Percentiles rank a stretch among this genome's conserved stretches.
These are phyloP conservation scores for Phymatocera aterrima DNA, from an alignment of 2,888 invertebrate species.

Conservation along the genomic window DNA sequence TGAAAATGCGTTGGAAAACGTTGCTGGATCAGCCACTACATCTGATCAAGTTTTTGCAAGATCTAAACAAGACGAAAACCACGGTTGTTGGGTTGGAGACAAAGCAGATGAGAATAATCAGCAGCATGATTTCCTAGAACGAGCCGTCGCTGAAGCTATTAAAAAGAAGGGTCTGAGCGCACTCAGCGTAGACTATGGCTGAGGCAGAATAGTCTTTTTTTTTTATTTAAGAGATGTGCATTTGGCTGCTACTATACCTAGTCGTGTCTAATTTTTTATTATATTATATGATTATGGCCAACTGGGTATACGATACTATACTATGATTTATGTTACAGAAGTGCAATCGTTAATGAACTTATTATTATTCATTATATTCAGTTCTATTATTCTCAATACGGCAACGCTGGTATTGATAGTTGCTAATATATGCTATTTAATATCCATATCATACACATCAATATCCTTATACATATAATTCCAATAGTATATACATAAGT, in stretches of 20 bases:
- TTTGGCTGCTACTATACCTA: slow-evolving; percentile 31
- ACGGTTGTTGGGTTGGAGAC: slow-evolving; percentile 56
- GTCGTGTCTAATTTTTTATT: slow-evolving; percentile 1
- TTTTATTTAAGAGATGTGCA: neutral
- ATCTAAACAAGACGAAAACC: neutral
- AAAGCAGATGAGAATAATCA: slow-evolving; percentile 66
- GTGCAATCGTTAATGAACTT: slow-evolving; percentile 29
- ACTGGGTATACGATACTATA: too few species aligned
- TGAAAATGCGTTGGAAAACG: slow-evolving; percentile 3
- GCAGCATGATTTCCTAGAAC: slow-evolving; percentile 80
- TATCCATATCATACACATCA: slow-evolving; percentile 34
- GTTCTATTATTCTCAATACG: neutral
- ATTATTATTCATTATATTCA: too few species aligned
- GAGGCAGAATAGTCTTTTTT: slow-evolving; percentile 50
- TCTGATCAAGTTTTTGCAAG: neutral
- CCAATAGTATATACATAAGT: slow-evolving; percentile 1
- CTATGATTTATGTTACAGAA: neutral
- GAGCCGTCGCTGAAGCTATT: slow-evolving; percentile 86
- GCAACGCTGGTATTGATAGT: slow-evolving; percentile 33
- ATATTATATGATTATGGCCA: neutral
- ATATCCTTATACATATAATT: slow-evolving; percentile 17
- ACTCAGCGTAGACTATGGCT: slow-evolving; percentile 70
- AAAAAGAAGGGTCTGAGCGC: slow-evolving; percentile 82
- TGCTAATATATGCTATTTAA: slow-evolving; percentile 22
- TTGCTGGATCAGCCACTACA: slow-evolving; percentile 21